Percentiles rank a stretch among this genome's conserved stretches.
Evolutionary conservation across 2,797 vertebrate genomes (phyloP).

Genomic region (Geotria australis): DNA sequence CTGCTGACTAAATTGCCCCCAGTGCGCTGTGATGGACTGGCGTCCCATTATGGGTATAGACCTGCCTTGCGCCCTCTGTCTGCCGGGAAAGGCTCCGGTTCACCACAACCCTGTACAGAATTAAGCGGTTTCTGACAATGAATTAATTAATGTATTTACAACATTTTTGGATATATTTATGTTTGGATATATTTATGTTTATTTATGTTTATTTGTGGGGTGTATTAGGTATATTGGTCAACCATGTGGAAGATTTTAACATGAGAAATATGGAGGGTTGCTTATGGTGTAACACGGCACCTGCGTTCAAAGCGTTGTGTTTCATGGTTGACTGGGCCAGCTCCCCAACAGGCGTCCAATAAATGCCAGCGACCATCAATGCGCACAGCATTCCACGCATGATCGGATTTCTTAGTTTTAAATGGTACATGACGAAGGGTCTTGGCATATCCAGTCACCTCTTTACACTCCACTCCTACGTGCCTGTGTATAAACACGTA

Average conservation of each 20-base stretch:
- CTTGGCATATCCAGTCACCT: constrained; percentile 22
- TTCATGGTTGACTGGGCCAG: constrained; percentile 23
- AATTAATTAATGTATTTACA: too few species aligned
- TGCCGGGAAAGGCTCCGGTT: too few species aligned
- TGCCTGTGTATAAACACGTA: constrained; percentile 10
- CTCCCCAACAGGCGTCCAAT: constrained; percentile 36
- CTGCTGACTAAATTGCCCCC: too few species aligned
- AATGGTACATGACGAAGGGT: constrained; percentile 15
- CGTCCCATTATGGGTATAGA: too few species aligned
- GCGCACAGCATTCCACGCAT: constrained; percentile 29
- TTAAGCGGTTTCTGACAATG: too few species aligned
- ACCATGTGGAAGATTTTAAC: background rate
- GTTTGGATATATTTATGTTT: too few species aligned
- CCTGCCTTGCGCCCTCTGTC: too few species aligned
- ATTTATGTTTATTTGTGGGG: too few species aligned
- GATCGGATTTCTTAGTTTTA: constrained; percentile 21
- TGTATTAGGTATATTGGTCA: too few species aligned
- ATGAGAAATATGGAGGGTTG: background rate
- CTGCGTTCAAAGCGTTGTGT: constrained; percentile 21
- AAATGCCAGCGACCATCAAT: constrained; percentile 25
- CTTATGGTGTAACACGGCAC: constrained; percentile 7
- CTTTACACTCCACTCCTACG: constrained; percentile 17
- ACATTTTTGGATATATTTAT: too few species aligned
- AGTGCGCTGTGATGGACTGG: too few species aligned
- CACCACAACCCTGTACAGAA: too few species aligned